These are phyloP conservation scores for Onychostruthus taczanowskii DNA, from an alignment of 2,113 vertebrate species.

Conservation along the genomic window DNA sequence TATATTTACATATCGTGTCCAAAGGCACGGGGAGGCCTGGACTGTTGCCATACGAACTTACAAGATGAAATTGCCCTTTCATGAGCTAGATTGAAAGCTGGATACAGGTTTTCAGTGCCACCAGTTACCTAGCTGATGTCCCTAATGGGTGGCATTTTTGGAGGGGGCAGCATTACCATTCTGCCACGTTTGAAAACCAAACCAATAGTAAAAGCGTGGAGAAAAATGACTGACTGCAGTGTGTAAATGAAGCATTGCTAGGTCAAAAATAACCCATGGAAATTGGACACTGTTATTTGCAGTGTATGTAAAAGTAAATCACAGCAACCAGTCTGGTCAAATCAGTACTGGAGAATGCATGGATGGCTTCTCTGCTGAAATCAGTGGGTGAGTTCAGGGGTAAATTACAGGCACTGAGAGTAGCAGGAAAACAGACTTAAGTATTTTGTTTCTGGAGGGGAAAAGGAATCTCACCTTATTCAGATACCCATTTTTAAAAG, in stretches of 20 bases:
- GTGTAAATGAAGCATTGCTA: background rate
- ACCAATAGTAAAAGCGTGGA: background rate
- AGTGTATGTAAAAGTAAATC: background rate
- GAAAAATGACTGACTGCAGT: background rate
- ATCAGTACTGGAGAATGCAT: background rate
- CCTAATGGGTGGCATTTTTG: background rate
- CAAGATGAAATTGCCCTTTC: background rate
- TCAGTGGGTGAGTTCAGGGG: accelerated
- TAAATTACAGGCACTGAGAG: background rate
- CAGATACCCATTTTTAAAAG: background rate
- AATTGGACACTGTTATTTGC: background rate
- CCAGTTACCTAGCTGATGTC: background rate
- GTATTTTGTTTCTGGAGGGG: background rate
- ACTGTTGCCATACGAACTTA: background rate
- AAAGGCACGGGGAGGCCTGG: background rate
- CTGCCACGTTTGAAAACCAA: background rate
- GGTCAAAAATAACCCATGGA: background rate
- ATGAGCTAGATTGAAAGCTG: background rate
- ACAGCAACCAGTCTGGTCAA: background rate
- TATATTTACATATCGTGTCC: background rate
- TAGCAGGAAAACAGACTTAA: background rate
- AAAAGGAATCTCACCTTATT: background rate
- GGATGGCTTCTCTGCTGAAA: background rate
- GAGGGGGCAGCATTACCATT: background rate
- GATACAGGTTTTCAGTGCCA: background rate